phyloP scores from a whole-genome alignment of 2,797 vertebrate genomes.

The Coendou prehensilis region DNA sequence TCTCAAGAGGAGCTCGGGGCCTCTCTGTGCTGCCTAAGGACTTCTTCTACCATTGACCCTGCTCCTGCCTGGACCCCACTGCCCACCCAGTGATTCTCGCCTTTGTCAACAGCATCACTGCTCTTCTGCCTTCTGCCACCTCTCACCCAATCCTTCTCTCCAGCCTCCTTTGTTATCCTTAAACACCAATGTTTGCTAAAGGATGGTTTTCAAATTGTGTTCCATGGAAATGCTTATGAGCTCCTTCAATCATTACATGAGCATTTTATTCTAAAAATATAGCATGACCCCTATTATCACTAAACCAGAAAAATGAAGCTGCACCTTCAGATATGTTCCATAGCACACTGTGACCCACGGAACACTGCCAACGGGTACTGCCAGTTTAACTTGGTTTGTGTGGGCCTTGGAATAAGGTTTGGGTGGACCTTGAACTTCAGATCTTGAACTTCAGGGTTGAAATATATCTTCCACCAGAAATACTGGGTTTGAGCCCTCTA shows the following conservation, averaged over 20 bases:
- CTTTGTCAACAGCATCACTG: not conserved
- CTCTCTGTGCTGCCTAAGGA: not conserved
- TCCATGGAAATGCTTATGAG: not conserved
- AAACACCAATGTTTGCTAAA: not conserved
- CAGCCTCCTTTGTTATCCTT: not conserved
- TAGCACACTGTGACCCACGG: rapidly evolving
- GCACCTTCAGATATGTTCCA: not conserved
- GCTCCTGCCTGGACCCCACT: not conserved
- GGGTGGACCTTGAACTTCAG: not conserved
- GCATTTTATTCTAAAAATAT: slow-evolving; percentile 53
- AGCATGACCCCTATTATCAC: not conserved
- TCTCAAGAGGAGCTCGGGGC: not conserved
- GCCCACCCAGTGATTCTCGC: not conserved
- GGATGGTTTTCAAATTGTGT: not conserved
- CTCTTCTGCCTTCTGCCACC: not conserved
- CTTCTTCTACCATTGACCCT: not conserved
- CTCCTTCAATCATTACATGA: not conserved
- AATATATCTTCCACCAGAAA: not conserved
- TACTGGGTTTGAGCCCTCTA: not conserved
- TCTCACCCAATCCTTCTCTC: not conserved
- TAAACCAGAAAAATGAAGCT: not conserved
- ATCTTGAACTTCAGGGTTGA: not conserved
- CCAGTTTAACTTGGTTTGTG: not conserved
- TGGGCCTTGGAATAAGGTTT: not conserved
- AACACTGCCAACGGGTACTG: rapidly evolving